Percentiles rank a stretch among this genome's conserved stretches.
phyloP scores from a whole-genome alignment of 2,888 invertebrate genomes.

The Lepidocyrtinus sp. region DNA sequence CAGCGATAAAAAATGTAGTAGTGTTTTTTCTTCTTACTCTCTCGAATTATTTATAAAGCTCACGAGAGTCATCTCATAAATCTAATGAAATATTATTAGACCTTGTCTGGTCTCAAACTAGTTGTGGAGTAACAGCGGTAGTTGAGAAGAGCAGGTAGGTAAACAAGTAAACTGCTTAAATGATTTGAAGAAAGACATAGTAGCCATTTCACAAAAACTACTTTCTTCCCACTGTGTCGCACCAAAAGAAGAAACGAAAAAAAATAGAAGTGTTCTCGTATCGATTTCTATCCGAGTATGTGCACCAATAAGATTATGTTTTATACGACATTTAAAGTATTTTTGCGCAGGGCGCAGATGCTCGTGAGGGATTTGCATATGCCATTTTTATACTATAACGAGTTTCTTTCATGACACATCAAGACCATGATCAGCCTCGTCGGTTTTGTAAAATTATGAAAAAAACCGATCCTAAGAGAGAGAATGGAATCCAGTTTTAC shows the following conservation, averaged over 20 bases:
- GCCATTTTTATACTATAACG: background rate
- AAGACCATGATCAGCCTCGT: too few relatives aligned
- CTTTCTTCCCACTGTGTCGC: background rate
- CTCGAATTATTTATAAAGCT: background rate
- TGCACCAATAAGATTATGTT: constrained; percentile 1
- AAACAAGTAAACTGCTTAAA: constrained; percentile 1
- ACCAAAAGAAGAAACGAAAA: background rate
- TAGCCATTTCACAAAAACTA: background rate
- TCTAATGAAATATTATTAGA: background rate
- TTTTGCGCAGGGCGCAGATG: background rate
- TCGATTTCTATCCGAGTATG: background rate
- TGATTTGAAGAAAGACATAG: constrained; percentile 4
- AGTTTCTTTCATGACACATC: constrained; percentile 9
- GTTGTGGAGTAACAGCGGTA: constrained; percentile 2
- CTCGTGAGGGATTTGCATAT: background rate
- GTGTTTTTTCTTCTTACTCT: background rate
- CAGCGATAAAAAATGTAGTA: background rate
- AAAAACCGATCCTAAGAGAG: background rate
- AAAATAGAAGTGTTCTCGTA: constrained; percentile 3
- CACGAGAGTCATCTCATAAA: background rate
- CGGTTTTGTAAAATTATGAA: too few relatives aligned
- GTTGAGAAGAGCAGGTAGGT: background rate
- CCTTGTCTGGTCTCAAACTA: background rate
- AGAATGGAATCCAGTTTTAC: constrained; percentile 60
- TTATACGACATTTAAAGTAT: constrained; percentile 10